Evolutionary conservation across 2,113 vertebrate genomes (phyloP).

Genomic region (Aix galericulata): DNA sequence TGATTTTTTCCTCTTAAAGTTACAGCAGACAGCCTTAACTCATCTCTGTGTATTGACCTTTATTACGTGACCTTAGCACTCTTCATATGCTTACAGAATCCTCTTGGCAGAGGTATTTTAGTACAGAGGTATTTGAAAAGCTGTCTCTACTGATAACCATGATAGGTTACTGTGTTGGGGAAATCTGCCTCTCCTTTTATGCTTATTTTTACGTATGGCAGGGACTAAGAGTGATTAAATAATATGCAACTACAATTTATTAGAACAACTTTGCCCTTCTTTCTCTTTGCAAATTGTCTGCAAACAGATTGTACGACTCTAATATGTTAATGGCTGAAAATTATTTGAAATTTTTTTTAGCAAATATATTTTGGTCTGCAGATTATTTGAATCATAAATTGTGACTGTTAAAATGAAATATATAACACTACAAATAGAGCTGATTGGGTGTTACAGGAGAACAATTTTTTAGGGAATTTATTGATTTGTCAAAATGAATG

Average conservation of each 20-base stretch:
- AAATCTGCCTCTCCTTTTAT: background rate
- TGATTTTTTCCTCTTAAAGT: background rate
- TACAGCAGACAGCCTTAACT: background rate
- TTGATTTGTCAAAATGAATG: background rate
- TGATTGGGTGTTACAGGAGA: slow-evolving; percentile 3
- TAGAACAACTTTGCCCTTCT: slow-evolving; percentile 33
- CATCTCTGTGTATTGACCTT: background rate
- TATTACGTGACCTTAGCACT: background rate
- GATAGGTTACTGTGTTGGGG: background rate
- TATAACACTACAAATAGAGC: slow-evolving; percentile 8
- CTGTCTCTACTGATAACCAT: background rate
- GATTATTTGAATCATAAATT: slow-evolving; percentile 50
- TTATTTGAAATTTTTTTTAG: slow-evolving; percentile 30
- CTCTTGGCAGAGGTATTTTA: background rate
- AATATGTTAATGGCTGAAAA: slow-evolving; percentile 35
- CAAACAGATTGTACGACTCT: slow-evolving; percentile 38
- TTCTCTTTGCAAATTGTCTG: slow-evolving; percentile 44
- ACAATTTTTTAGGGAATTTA: background rate
- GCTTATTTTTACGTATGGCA: background rate
- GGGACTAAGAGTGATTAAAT: background rate
- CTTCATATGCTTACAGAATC: background rate
- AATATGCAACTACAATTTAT: slow-evolving; percentile 48
- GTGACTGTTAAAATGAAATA: slow-evolving; percentile 17
- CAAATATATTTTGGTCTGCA: slow-evolving; percentile 43
- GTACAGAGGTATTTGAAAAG: background rate